Evolutionary conservation across 2,888 invertebrate species (phyloP).

Genomic region (Timema cristinae): DNA sequence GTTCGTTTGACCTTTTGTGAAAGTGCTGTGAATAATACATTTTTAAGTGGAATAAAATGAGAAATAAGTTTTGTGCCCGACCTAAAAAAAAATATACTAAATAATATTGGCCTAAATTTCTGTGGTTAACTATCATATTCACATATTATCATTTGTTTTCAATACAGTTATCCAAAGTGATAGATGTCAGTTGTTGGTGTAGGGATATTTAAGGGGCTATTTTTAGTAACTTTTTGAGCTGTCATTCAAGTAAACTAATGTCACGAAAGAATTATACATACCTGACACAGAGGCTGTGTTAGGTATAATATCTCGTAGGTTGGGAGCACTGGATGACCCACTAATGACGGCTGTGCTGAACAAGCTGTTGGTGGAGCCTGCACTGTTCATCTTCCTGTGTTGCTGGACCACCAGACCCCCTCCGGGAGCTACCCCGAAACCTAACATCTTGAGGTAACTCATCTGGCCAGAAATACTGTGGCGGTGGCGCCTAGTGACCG

Average conservation of each 20-base stretch:
- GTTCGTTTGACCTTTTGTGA: no score
- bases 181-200: no score
- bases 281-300: slow-evolving; percentile 67
- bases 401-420: slow-evolving; percentile 27
- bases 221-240: no score
- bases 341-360: slow-evolving; percentile 96
- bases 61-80: no score
- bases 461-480: slow-evolving; percentile 95
- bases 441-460: slow-evolving; percentile 89
- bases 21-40: no score
- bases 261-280: slow-evolving; percentile 46
- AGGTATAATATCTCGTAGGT: slow-evolving; percentile 84
- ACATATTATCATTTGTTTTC: no score
- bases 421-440: slow-evolving; percentile 51
- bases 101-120: not conserved
- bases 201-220: no score
- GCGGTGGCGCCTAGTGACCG: slow-evolving; percentile 69
- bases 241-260: no score
- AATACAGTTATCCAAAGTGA: no score
- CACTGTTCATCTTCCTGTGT: slow-evolving; percentile 52
- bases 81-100: no score
- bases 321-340: slow-evolving; percentile 89
- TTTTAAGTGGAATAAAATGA: no score
- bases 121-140: not conserved
- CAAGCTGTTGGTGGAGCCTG: slow-evolving; percentile 73